Percentiles rank a stretch among this genome's conserved stretches.
These are phyloP conservation scores for Leucozona laternaria DNA, from an alignment of 2,888 invertebrate genomes.

Conservation along the genomic window DNA sequence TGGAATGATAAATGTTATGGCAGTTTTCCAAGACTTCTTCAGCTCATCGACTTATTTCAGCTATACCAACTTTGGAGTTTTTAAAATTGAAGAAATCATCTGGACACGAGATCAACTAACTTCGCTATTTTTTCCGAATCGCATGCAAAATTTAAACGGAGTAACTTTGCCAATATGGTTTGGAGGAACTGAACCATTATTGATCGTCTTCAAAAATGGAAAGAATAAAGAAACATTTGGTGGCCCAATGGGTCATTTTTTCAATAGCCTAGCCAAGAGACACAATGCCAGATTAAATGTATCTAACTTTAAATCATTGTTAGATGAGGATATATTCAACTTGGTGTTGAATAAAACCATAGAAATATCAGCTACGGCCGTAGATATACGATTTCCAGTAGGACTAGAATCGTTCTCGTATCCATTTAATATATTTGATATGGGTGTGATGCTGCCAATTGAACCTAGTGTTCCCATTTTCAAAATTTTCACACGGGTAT, in stretches of 20 bases:
- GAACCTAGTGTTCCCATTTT: no score
- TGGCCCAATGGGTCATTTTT: constrained; percentile 79
- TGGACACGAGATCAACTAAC: background rate
- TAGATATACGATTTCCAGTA: constrained; percentile 75
- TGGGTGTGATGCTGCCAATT: no score
- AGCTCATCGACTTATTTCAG: no score
- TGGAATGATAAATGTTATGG: no score
- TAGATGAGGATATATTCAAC: constrained; percentile 52
- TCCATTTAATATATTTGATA: no score
- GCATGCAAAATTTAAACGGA: background rate
- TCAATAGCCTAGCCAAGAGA: constrained; percentile 77
- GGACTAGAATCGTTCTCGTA: constrained; percentile 77
- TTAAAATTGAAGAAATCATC: no score
- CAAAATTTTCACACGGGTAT: no score
- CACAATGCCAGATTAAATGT: constrained; percentile 77
- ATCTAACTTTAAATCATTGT: constrained; percentile 45
- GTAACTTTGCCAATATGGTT: background rate
- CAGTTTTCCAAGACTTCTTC: no score
- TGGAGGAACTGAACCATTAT: background rate
- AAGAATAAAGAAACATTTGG: constrained; percentile 61
- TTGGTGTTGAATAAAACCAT: constrained; percentile 77
- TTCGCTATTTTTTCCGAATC: background rate
- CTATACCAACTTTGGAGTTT: no score
- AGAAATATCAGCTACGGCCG: constrained; percentile 78
- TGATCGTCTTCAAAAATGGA: background rate